Evolutionary conservation across 1,140 invertebrate genomes (phyloP).

Genomic region (Macrobrachium nipponense): DNA sequence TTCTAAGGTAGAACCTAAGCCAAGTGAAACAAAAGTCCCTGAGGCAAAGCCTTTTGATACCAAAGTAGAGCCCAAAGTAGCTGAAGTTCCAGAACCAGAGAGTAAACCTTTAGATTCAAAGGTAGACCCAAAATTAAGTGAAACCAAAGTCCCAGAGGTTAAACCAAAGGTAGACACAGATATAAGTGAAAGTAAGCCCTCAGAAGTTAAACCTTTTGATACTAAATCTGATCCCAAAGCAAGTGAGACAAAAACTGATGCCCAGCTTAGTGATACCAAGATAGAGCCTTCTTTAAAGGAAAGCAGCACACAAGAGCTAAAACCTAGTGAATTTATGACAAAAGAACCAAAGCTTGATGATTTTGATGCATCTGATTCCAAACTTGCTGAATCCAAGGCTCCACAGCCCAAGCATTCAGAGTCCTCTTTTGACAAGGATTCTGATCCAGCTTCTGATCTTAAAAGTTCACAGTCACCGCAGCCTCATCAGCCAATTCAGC

Average conservation of each 20-base stretch:
- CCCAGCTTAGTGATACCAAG: neutral
- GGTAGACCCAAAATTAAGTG: conserved; percentile 2
- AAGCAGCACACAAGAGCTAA: conserved; percentile 11
- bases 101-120: conserved; percentile 28
- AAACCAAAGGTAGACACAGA: neutral
- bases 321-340: conserved; percentile 11
- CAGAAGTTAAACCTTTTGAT: conserved; percentile 25
- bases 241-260: too few relatives aligned
- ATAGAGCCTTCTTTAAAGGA: neutral
- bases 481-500: conserved; percentile 38
- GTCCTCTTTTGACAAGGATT: too few relatives aligned
- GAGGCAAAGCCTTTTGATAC: conserved; percentile 32
- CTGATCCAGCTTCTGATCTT: conserved; percentile 28
- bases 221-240: conserved; percentile 2
- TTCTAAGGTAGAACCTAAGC: conserved; percentile 35
- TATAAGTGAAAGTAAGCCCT: conserved; percentile 4
- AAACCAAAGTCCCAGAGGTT: conserved; percentile 20
- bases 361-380: conserved; percentile 10
- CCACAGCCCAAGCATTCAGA: conserved; percentile 19
- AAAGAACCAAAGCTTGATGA: conserved; percentile 31
- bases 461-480: conserved; percentile 24
- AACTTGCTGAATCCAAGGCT: conserved; percentile 23
- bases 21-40: conserved; percentile 24
- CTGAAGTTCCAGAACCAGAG: conserved; percentile 13
- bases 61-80: conserved; percentile 36